A percentile compares a stretch with the other conserved stretches of the same genome.
Evolutionary conservation across 1,140 invertebrate genomes (phyloP).

Genomic region (Nebria ingens): DNA sequence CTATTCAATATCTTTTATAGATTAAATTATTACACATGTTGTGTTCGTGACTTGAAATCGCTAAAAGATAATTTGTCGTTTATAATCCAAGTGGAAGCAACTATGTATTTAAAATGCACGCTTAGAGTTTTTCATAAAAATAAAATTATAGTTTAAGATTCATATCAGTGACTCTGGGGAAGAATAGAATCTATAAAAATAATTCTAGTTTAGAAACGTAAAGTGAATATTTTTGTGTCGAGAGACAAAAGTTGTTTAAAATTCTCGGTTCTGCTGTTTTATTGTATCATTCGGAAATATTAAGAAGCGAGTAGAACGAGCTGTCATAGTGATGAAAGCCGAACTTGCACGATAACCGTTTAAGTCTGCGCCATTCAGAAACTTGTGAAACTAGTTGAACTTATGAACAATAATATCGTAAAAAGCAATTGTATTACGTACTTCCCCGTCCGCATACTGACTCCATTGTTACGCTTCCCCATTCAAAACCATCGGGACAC

Average conservation of each 20-base stretch:
- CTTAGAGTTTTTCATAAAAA: too few species aligned
- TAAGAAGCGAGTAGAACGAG: not conserved
- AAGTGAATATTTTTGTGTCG: not conserved
- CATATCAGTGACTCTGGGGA: too few species aligned
- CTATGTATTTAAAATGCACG: too few species aligned
- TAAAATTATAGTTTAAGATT: too few species aligned
- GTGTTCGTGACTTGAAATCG: too few species aligned
- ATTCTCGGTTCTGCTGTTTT: constrained; percentile 13
- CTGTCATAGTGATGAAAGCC: not conserved
- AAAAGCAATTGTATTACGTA: not conserved
- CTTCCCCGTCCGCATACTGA: not conserved
- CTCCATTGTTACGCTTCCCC: not conserved
- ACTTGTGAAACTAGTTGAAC: not conserved
- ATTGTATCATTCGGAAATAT: not conserved
- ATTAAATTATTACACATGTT: too few species aligned
- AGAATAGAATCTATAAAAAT: too few species aligned
- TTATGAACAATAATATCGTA: not conserved
- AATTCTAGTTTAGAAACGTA: too few species aligned
- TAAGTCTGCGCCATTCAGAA: not conserved
- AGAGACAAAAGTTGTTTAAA: constrained; percentile 7
- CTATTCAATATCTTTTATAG: too few species aligned
- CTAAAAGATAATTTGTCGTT: too few species aligned
- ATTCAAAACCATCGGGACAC: too few species aligned
- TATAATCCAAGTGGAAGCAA: too few species aligned
- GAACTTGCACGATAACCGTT: not conserved